Percentiles rank a stretch among this genome's conserved stretches.
These are phyloP conservation scores for Delia radicum DNA, from an alignment of 1,140 invertebrate species.

Conservation along the genomic window DNA sequence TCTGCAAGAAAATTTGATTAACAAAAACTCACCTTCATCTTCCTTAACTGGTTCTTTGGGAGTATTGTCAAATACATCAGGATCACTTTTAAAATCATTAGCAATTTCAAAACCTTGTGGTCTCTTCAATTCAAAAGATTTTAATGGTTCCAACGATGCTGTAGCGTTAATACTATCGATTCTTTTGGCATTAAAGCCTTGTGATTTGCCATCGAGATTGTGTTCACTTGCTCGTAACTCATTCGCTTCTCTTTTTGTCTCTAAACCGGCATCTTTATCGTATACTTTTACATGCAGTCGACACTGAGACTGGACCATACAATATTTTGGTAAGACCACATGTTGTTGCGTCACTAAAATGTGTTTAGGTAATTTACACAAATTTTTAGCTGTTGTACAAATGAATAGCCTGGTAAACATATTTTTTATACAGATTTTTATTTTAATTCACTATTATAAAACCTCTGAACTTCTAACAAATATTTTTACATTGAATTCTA, in stretches of 20 bases:
- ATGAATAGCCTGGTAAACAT: neutral
- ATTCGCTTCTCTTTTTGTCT: constrained; percentile 38
- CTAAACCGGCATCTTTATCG: constrained; percentile 42
- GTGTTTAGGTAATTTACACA: neutral
- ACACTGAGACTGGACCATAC: neutral
- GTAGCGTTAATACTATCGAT: neutral
- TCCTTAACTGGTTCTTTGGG: neutral
- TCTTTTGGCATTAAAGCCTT: too few species aligned
- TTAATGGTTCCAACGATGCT: too few species aligned
- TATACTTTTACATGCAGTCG: constrained; percentile 39
- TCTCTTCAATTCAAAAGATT: neutral
- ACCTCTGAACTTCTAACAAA: neutral
- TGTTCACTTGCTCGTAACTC: neutral
- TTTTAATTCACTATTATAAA: constrained; percentile 1
- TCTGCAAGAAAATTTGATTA: too few species aligned
- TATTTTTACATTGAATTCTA: neutral
- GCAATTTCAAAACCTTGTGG: neutral
- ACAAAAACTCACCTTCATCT: neutral
- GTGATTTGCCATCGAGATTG: constrained; percentile 25
- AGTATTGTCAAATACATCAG: constrained; percentile 27
- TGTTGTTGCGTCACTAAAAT: constrained; percentile 12
- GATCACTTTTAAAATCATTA: neutral
- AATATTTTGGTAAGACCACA: neutral
- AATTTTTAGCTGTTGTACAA: neutral
- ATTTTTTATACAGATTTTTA: neutral